phyloP scores from a whole-genome alignment of 2,888 invertebrate genomes.

The Agriopis leucophaearia region DNA sequence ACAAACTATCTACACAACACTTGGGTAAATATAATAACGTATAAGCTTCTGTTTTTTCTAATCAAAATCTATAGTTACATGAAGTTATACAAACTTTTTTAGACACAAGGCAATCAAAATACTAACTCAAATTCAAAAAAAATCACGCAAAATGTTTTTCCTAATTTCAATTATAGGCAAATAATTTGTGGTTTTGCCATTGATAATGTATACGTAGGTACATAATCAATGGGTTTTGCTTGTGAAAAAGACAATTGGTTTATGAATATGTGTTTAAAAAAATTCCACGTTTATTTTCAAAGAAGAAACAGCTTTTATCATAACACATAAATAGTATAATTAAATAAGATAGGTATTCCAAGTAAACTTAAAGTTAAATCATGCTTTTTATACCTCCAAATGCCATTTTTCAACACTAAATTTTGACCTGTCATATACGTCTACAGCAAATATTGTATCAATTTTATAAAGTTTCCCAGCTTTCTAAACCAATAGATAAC shows the following conservation, averaged over 20 bases:
- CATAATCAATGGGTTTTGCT: too few species aligned
- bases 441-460: neutral
- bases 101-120: neutral
- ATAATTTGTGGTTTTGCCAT: too few species aligned
- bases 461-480: neutral
- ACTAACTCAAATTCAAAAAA: neutral
- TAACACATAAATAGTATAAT: too few species aligned
- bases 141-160: neutral
- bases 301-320: too few species aligned
- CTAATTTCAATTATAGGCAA: neutral
- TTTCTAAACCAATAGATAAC: neutral
- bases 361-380: too few species aligned
- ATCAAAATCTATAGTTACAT: neutral
- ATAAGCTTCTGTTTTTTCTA: neutral
- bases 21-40: conserved; percentile 9
- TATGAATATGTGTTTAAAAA: too few species aligned
- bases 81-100: neutral
- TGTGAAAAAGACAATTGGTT: too few species aligned
- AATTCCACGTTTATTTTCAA: too few species aligned
- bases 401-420: neutral
- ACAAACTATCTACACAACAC: conserved; percentile 59
- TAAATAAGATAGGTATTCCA: too few species aligned
- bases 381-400: neutral
- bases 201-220: too few species aligned
- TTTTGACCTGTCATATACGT: neutral